Conservation (phyloP, 2,113 vertebrate genomes). For the Sapayoa aenigma region DNA sequence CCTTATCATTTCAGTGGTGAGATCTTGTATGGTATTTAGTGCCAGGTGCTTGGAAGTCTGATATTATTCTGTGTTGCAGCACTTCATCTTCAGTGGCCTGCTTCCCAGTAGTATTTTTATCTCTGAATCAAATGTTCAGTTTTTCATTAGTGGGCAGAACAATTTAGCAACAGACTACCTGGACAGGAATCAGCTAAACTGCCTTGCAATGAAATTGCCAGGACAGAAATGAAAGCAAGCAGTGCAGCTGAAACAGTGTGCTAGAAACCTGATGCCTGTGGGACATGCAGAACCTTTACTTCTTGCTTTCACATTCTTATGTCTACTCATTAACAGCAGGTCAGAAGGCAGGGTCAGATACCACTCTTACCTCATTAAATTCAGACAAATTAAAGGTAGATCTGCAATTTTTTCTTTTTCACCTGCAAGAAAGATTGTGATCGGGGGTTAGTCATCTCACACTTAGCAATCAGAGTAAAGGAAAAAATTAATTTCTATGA, state of each 20-base stretch:
- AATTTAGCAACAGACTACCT: background rate
- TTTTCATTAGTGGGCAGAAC: background rate
- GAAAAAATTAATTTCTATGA: background rate
- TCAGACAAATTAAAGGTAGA: background rate
- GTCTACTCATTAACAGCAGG: background rate
- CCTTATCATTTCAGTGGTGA: background rate
- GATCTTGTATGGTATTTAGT: background rate
- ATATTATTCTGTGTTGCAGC: background rate
- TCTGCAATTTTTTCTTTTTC: background rate
- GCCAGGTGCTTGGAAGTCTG: background rate
- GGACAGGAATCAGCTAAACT: background rate
- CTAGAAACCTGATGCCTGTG: background rate
- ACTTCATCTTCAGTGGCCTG: background rate
- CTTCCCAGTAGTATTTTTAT: background rate
- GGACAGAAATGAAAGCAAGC: background rate
- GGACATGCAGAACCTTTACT: background rate
- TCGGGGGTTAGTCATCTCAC: background rate
- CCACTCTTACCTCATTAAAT: background rate
- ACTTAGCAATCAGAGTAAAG: background rate
- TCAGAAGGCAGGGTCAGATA: background rate
- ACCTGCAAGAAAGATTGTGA: background rate
- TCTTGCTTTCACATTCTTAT: background rate
- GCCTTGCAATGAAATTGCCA: background rate
- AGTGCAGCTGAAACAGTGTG: background rate
- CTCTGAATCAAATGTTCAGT: background rate